A percentile compares a stretch with the other conserved stretches of the same genome.
Conservation (phyloP, 1,140 invertebrate species). For the Macrobrachium rosenbergii region DNA sequence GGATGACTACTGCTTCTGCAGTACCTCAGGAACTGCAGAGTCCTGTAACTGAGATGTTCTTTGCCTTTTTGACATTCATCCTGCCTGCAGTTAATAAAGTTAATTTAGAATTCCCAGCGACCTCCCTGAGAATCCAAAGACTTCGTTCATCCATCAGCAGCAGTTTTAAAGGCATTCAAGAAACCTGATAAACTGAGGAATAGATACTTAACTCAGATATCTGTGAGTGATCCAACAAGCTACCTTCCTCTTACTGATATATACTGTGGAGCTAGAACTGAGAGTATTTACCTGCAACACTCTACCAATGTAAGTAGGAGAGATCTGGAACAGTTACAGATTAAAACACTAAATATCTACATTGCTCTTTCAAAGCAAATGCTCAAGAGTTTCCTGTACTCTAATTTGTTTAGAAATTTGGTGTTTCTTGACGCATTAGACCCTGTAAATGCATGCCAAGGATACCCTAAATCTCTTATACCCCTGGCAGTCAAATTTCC, state of each 20-base stretch:
- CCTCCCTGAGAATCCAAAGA: not conserved
- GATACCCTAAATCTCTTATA: constrained; percentile 40
- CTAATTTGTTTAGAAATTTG: constrained; percentile 37
- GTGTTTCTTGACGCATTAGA: constrained; percentile 46
- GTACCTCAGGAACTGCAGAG: constrained; percentile 15
- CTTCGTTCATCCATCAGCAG: not conserved
- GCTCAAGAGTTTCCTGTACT: constrained; percentile 38
- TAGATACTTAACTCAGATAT: constrained; percentile 30
- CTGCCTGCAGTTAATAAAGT: not conserved
- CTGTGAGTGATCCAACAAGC: constrained; percentile 33
- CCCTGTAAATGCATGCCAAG: constrained; percentile 29
- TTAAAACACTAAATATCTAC: constrained; percentile 51
- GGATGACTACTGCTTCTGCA: constrained; percentile 25
- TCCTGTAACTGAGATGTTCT: not conserved
- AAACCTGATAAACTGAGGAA: constrained; percentile 34
- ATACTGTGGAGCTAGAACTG: constrained; percentile 46
- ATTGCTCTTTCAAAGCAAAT: constrained; percentile 46
- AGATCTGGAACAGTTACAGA: constrained; percentile 41
- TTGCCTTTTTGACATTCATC: not conserved
- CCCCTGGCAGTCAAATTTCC: constrained; percentile 30
- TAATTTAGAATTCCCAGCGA: not conserved
- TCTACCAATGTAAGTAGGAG: constrained; percentile 27
- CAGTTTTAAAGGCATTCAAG: constrained; percentile 38
- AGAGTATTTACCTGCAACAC: constrained; percentile 46
- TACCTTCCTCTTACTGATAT: constrained; percentile 43